Conservation (phyloP, 2,113 vertebrate species). For the Myotis davidii region DNA sequence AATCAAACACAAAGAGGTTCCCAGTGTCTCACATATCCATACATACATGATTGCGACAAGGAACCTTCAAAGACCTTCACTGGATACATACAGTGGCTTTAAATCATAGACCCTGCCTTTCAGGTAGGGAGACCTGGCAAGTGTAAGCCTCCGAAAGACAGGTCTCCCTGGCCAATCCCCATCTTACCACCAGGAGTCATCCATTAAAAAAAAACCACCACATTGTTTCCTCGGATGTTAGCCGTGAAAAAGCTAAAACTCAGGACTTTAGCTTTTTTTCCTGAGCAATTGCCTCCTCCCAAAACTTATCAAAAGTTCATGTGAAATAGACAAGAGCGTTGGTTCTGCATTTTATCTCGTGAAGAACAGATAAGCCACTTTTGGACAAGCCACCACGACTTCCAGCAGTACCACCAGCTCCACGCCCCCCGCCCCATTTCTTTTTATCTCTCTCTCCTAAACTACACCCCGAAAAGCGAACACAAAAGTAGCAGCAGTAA, state of each 20-base stretch:
- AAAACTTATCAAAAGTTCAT: constrained; percentile 20
- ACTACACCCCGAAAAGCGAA: neutral
- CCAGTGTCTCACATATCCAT: neutral
- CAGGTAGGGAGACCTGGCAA: neutral
- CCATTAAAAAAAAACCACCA: neutral
- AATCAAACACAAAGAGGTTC: constrained; percentile 44
- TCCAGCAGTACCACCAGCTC: neutral
- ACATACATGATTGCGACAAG: neutral
- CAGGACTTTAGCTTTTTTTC: neutral
- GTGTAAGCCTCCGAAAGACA: neutral
- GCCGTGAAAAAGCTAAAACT: neutral
- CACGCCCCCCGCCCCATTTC: neutral
- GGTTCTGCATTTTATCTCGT: constrained; percentile 4
- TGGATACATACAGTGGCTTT: neutral
- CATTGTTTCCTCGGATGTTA: neutral
- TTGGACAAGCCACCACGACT: neutral
- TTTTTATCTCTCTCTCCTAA: neutral
- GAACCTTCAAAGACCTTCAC: constrained; percentile 17
- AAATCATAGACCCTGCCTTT: neutral
- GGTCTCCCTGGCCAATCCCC: neutral
- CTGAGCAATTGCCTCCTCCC: neutral
- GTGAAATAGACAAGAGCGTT: neutral
- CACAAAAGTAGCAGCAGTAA: neutral
- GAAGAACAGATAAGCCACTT: constrained; percentile 26
- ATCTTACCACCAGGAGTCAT: neutral